These are phyloP conservation scores for Scaptodrosophila latifasciaeformis DNA, from an alignment of 2,888 invertebrate species.

Conservation along the genomic window DNA sequence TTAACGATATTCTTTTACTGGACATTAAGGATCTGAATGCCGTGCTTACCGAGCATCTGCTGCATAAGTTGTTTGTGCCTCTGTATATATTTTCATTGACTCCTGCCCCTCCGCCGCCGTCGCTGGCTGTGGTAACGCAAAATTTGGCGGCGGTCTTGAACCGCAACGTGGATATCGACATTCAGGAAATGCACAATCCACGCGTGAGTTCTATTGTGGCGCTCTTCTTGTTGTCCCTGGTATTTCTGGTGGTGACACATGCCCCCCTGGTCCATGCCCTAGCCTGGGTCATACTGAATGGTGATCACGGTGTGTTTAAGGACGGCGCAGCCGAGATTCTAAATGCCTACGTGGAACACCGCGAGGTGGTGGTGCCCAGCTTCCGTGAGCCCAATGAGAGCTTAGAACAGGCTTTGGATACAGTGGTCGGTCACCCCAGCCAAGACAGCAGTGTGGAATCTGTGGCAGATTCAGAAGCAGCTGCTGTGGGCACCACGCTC, in stretches of 20 bases:
- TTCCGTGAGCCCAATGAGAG: slow-evolving; percentile 85
- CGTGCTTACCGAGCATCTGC: slow-evolving; percentile 93
- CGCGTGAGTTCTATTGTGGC: slow-evolving; percentile 93
- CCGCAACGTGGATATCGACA: slow-evolving; percentile 77
- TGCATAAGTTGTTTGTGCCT: slow-evolving; percentile 94
- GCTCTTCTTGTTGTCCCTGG: slow-evolving; percentile 93
- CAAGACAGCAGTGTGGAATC: slow-evolving; percentile 57
- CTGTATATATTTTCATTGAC: slow-evolving; percentile 94
- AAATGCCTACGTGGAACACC: slow-evolving; percentile 80
- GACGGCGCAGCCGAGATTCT: slow-evolving; percentile 82
- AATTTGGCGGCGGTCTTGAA: slow-evolving; percentile 81
- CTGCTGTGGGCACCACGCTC: slow-evolving; percentile 10
- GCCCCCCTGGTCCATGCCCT: slow-evolving; percentile 91
- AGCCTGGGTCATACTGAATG: slow-evolving; percentile 91
- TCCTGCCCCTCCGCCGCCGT: slow-evolving; percentile 73
- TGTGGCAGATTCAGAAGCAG: slow-evolving; percentile 36
- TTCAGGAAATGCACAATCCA: slow-evolving; percentile 79
- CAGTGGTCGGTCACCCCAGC: slow-evolving; percentile 62
- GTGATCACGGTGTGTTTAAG: slow-evolving; percentile 83
- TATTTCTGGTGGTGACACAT: slow-evolving; percentile 95
- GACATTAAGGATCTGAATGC: slow-evolving; percentile 94
- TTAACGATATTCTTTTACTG: slow-evolving; percentile 95
- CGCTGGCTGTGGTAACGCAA: slow-evolving; percentile 79
- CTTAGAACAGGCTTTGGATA: slow-evolving; percentile 85
- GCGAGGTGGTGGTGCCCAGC: slow-evolving; percentile 78